Evolutionary conservation across 2,113 vertebrate species (phyloP), one percentile per base, ranked within the genome.

Genomic region (Phocoena sinus): DNA sequence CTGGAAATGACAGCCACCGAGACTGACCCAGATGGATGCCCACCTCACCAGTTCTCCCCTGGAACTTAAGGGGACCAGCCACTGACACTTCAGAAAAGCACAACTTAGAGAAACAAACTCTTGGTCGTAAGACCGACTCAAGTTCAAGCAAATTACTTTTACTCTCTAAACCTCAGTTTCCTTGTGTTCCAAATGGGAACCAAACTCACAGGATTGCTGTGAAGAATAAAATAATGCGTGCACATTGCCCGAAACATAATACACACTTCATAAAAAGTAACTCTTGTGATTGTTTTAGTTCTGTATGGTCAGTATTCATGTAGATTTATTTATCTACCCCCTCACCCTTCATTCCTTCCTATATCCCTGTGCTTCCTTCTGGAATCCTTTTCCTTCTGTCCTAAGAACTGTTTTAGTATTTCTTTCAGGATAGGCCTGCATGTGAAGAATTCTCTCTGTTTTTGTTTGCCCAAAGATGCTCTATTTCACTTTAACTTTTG

Each of bases 401-500:
- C 6, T 15, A 47, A 68, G 58, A 81, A 56, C 6, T 0, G 23
- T 89, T 95, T 58, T 31, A 74, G 25, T n/a, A 63, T 36, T 89
- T 79, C 76, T 44, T 77, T 87, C 67, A 79, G 2, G 23, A 25
- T 15, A 53, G 23, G 6, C 83, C 33, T 62, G 11, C 31, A 41
- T 41, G 15, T 23, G 56, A 90, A 73, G 50, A 91, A 23, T 38
- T 36, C 28, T 84, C 12, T 84, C 13, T 58, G 17, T 4, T 60
- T 73, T 77, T 65, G 31, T 44, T 92, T 65, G 38, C 50, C 38
- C 8, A 13, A 47, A 41, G 56, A 71, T 53, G 31, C 21, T 83
- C 80, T 44, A 33, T 53, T 84, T 85, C 87, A 31, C 36, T 31
- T 76, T 80, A 53, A 68, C n/a, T 76, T 94, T 58, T 36, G 67